Evolutionary conservation across 2,797 vertebrate genomes (phyloP).

Genomic region (Florisuga fusca): DNA sequence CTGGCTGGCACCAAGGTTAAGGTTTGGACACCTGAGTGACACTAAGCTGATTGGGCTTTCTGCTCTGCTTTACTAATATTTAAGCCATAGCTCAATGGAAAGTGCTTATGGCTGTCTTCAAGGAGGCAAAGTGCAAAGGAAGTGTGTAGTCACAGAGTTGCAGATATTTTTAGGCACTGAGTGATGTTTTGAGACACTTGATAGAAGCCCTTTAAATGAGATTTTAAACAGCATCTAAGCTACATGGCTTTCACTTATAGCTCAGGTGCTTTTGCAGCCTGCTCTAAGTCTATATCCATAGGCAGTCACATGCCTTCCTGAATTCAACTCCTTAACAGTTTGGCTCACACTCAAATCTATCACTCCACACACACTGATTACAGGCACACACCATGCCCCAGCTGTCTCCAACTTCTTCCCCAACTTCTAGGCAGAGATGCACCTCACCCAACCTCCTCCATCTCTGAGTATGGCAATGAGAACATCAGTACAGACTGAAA

Average conservation of each 20-base stretch:
- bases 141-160: background rate
- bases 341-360: background rate
- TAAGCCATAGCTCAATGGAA: background rate
- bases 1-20: background rate
- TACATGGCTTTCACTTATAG: background rate
- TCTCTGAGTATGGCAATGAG: background rate
- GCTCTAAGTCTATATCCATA: background rate
- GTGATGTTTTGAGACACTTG: background rate
- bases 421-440: background rate
- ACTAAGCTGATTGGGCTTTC: background rate
- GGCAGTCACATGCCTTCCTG: background rate
- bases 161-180: background rate
- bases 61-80: background rate
- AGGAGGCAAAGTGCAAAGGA: background rate
- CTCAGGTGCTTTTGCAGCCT: background rate
- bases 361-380: background rate
- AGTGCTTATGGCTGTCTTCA: background rate
- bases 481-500: background rate
- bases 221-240: background rate
- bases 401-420: background rate
- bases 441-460: background rate
- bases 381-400: background rate
- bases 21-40: background rate
- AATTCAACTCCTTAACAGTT: background rate
- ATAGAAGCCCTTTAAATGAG: background rate